Conservation (phyloP, 1,140 invertebrate genomes). For the Thaumetopoea pityocampa region DNA sequence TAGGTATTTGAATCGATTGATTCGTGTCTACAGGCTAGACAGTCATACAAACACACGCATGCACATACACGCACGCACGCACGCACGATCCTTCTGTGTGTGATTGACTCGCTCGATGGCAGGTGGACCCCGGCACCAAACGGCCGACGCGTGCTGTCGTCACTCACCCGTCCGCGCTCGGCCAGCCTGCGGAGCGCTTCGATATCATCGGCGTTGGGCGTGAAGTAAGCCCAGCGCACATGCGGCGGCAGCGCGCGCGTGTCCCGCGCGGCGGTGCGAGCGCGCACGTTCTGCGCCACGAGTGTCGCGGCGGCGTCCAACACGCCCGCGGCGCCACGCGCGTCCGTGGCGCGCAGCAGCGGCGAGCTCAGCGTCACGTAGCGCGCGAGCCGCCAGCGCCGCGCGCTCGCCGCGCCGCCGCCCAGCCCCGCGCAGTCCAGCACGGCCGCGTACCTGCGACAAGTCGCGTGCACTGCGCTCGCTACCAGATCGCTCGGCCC, state of each 20-base stretch:
- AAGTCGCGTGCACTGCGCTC: not conserved
- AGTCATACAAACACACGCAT: no score
- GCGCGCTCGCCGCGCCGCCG: constrained; percentile 75
- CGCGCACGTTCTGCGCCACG: constrained; percentile 16
- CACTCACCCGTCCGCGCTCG: constrained; percentile 31
- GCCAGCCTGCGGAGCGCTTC: constrained; percentile 37
- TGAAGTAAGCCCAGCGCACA: constrained; percentile 45
- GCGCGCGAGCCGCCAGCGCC: constrained; percentile 82
- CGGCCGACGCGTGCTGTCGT: not conserved
- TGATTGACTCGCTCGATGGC: no score
- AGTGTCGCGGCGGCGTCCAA: constrained; percentile 73
- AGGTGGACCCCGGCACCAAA: not conserved
- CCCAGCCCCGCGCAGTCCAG: constrained; percentile 89
- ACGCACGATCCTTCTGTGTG: no score
- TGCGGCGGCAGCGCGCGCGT: constrained; percentile 14
- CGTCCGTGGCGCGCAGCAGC: constrained; percentile 87
- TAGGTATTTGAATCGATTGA: no score
- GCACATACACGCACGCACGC: no score
- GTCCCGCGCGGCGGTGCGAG: constrained; percentile 2
- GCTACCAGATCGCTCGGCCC: not conserved
- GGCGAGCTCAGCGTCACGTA: constrained; percentile 92
- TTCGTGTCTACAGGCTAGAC: no score
- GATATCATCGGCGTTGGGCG: constrained; percentile 31
- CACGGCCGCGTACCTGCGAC: constrained; percentile 89
- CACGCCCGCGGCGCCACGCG: constrained; percentile 81